phyloP scores from a whole-genome alignment of 2,797 vertebrate species.

The Lutjanus campechanus region DNA sequence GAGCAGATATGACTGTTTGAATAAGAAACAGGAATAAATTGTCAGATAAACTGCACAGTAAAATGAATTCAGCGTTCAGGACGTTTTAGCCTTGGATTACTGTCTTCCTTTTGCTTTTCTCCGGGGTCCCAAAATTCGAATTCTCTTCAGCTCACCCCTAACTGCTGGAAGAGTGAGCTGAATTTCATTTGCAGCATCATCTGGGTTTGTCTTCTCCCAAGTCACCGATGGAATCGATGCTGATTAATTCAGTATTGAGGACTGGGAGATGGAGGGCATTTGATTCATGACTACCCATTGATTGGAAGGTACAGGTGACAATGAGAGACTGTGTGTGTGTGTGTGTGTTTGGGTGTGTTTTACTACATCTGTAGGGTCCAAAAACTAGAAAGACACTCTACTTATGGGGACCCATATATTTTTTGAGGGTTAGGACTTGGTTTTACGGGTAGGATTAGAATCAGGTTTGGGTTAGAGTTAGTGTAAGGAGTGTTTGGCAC shows the following conservation, averaged over 20 bases:
- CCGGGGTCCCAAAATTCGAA: slow-evolving; percentile 9
- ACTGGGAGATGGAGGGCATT: slow-evolving; percentile 8
- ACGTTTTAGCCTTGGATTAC: slow-evolving; percentile 4
- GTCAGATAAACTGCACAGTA: slow-evolving; percentile 1
- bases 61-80: not conserved
- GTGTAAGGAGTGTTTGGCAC: too few relatives aligned
- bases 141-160: slow-evolving; percentile 6
- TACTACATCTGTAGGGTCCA: too few relatives aligned
- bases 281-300: slow-evolving; percentile 32
- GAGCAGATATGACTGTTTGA: slow-evolving; percentile 2
- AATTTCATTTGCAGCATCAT: slow-evolving; percentile 18
- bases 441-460: too few relatives aligned
- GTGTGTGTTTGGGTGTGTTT: not conserved
- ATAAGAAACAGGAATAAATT: slow-evolving; percentile 6
- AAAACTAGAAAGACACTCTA: too few relatives aligned
- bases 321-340: not conserved
- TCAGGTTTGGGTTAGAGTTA: too few relatives aligned
- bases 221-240: slow-evolving; percentile 12
- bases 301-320: slow-evolving; percentile 21
- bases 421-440: too few relatives aligned
- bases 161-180: slow-evolving; percentile 13
- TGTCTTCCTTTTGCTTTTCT: not conserved
- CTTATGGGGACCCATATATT: too few relatives aligned
- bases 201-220: slow-evolving; percentile 17
- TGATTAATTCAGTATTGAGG: slow-evolving; percentile 28